Evolutionary conservation across 1,140 invertebrate species (phyloP).

Genomic region (Drosophila seguyi): DNA sequence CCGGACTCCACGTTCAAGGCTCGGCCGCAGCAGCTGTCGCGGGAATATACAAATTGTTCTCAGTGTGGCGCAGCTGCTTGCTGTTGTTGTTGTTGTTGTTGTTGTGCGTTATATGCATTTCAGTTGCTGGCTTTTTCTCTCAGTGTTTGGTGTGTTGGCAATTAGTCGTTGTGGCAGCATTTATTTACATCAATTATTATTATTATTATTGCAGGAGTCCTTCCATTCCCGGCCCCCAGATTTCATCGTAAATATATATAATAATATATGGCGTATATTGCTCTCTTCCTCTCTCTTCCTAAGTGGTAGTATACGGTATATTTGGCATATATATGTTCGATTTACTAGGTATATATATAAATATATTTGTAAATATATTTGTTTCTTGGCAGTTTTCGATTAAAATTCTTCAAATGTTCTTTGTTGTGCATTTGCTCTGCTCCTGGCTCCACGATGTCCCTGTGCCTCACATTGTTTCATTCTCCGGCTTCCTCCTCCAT

Average conservation of each 20-base stretch:
- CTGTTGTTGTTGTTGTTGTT: constrained; percentile 51
- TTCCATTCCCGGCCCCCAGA: constrained; percentile 1
- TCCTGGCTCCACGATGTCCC: constrained; percentile 34
- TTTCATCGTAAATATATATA: constrained; percentile 14
- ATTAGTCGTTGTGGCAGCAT: constrained; percentile 65
- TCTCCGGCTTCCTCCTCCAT: constrained; percentile 17
- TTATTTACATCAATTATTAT: constrained; percentile 77
- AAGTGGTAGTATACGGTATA: too few relatives aligned
- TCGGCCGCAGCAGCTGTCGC: constrained; percentile 43
- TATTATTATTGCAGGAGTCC: constrained; percentile 58
- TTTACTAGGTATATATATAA: constrained; percentile 51
- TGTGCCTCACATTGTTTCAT: constrained; percentile 29
- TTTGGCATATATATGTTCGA: not conserved
- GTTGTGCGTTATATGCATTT: constrained; percentile 60
- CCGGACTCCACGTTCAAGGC: constrained; percentile 26
- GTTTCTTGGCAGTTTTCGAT: constrained; percentile 77
- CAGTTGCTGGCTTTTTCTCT: constrained; percentile 46
- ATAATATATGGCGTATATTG: constrained; percentile 29
- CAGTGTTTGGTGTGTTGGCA: constrained; percentile 26
- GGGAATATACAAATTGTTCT: constrained; percentile 11
- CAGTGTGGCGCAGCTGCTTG: constrained; percentile 18
- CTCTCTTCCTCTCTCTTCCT: too few relatives aligned
- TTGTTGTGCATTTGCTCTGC: constrained; percentile 32
- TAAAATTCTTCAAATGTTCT: constrained; percentile 77
- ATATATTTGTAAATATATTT: constrained; percentile 54